phyloP scores from a whole-genome alignment of 2,888 invertebrate genomes.

The Mesoligia furuncula region DNA sequence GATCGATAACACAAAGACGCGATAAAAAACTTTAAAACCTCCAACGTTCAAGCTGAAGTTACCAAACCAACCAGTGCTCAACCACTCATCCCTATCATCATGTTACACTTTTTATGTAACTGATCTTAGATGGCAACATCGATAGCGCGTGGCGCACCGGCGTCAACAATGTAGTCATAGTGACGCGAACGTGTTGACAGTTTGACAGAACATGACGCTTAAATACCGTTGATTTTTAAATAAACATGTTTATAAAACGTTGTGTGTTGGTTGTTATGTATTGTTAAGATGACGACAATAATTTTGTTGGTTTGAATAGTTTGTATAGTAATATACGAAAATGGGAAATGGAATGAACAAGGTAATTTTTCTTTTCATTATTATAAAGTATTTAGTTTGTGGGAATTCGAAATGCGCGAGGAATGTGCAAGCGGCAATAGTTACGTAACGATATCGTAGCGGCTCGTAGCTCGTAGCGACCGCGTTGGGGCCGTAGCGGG shows the following conservation, averaged over 20 bases:
- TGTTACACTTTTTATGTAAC: slow-evolving; percentile 71
- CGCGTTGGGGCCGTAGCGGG: slow-evolving; percentile 66
- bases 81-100: slow-evolving; percentile 56
- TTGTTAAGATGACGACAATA: slow-evolving; percentile 79
- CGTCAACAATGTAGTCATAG: slow-evolving; percentile 90
- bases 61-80: slow-evolving; percentile 44
- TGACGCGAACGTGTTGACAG: slow-evolving; percentile 85
- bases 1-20: slow-evolving; percentile 75
- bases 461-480: slow-evolving; percentile 68
- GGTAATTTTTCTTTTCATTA: slow-evolving; percentile 88
- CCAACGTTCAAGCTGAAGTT: slow-evolving; percentile 8
- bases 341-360: slow-evolving; percentile 98
- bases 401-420: slow-evolving; percentile 41
- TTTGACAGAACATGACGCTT: slow-evolving; percentile 79
- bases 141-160: slow-evolving; percentile 81
- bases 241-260: slow-evolving; percentile 73
- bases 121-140: slow-evolving; percentile 73
- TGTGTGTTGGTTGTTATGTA: slow-evolving; percentile 72
- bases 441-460: slow-evolving; percentile 79
- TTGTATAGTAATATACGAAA: slow-evolving; percentile 69
- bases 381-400: background rate
- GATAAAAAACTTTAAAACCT: slow-evolving; percentile 62
- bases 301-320: slow-evolving; percentile 73
- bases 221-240: slow-evolving; percentile 72
- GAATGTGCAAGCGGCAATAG: slow-evolving; percentile 67